Evolutionary conservation across 2,113 vertebrate genomes (phyloP).

Genomic region (Lepisosteus oculatus): DNA sequence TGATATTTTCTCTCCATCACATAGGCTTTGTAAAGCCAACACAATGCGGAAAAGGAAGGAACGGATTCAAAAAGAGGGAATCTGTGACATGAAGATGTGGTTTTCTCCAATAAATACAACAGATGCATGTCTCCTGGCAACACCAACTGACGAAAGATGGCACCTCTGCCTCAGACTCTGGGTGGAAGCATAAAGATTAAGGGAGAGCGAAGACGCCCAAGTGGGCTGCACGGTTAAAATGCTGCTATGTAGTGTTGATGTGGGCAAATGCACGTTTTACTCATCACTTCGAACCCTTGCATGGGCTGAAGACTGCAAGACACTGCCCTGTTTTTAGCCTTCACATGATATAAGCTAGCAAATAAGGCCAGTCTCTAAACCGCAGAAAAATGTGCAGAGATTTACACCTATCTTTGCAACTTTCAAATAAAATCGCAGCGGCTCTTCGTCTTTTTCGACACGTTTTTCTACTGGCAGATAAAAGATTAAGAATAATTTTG

Average conservation of each 20-base stretch:
- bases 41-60: not conserved
- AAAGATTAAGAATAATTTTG: not conserved
- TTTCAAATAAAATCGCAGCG: not conserved
- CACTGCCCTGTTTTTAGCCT: not conserved
- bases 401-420: not conserved
- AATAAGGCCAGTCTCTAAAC: not conserved
- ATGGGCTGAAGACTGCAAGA: too few relatives aligned
- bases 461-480: not conserved
- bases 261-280: too few relatives aligned
- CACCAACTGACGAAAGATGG: not conserved
- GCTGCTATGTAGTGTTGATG: too few relatives aligned
- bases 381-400: not conserved
- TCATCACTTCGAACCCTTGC: too few relatives aligned
- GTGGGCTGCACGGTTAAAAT: too few relatives aligned
- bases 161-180: not conserved
- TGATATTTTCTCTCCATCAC: not conserved
- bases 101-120: constrained; percentile 12
- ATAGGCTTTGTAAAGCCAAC: not conserved
- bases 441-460: not conserved
- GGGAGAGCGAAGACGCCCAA: not conserved
- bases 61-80: not conserved
- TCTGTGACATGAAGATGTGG: not conserved
- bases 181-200: not conserved
- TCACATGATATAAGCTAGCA: not conserved
- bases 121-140: constrained; percentile 3